Conservation (phyloP, 2,113 vertebrate genomes). For the Polypterus bichir region DNA sequence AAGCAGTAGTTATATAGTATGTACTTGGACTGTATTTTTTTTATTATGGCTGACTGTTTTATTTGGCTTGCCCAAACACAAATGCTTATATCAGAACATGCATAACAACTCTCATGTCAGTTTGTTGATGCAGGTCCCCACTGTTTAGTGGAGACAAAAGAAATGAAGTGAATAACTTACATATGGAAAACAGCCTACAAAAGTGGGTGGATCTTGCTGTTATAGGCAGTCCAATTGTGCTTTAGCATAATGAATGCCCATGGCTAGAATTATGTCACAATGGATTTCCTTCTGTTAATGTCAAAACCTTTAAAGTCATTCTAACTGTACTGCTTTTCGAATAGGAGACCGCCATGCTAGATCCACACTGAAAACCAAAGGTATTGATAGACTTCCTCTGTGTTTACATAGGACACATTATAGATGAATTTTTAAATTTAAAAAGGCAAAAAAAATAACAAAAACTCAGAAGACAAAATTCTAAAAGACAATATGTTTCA, state of each 20-base stretch:
- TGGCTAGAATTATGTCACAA: slow-evolving; percentile 18
- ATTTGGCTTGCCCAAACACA: not conserved
- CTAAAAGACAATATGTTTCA: too few species aligned
- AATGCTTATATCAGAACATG: not conserved
- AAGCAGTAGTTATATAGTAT: too few species aligned
- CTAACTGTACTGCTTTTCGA: slow-evolving; percentile 20
- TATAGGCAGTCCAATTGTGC: slow-evolving; percentile 20
- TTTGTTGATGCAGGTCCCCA: not conserved
- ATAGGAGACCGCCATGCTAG: slow-evolving; percentile 16
- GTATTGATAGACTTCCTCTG: slow-evolving; percentile 27
- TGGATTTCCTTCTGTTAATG: slow-evolving; percentile 39
- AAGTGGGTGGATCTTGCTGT: too few species aligned
- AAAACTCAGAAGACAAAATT: not conserved
- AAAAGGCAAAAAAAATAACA: too few species aligned
- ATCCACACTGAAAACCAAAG: too few species aligned
- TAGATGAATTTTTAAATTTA: slow-evolving; percentile 14
- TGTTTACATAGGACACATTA: slow-evolving; percentile 31
- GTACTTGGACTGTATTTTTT: too few species aligned
- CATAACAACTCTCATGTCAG: not conserved
- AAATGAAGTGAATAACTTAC: not conserved
- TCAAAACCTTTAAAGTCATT: slow-evolving; percentile 10
- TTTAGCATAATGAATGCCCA: slow-evolving; percentile 18
- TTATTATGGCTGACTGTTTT: not conserved
- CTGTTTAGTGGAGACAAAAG: not conserved
- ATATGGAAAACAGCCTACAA: too few species aligned